These are phyloP conservation scores for Platalea minor DNA, from an alignment of 2,797 vertebrate species.

Conservation along the genomic window DNA sequence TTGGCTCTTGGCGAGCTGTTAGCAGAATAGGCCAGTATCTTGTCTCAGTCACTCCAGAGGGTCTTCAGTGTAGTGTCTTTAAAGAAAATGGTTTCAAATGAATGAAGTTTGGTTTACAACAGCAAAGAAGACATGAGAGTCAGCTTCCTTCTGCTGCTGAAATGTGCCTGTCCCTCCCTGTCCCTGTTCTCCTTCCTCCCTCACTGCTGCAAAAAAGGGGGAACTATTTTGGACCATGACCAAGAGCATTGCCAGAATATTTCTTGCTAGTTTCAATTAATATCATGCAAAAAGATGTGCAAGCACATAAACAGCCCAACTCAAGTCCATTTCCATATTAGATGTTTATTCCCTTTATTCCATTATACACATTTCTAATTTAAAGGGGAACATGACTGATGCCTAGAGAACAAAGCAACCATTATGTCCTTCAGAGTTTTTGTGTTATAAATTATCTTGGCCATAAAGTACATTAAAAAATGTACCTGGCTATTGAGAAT, in stretches of 20 bases:
- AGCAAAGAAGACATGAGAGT: background rate
- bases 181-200: background rate
- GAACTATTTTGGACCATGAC: background rate
- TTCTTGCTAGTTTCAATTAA: background rate
- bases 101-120: background rate
- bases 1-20: background rate
- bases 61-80: background rate
- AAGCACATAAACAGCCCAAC: background rate
- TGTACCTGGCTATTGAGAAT: background rate
- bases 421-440: background rate
- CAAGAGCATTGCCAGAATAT: background rate
- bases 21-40: background rate
- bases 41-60: background rate
- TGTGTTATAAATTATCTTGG: background rate
- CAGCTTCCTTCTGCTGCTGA: background rate
- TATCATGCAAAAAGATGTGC: background rate
- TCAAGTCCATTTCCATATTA: background rate
- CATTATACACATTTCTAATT: background rate
- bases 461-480: background rate
- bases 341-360: background rate
- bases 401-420: background rate
- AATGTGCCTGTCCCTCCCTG: background rate
- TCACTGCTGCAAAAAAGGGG: background rate
- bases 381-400: background rate
- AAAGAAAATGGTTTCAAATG: background rate